These are phyloP conservation scores for Eclectus roratus DNA, from an alignment of 2,113 vertebrate genomes.

Conservation along the genomic window DNA sequence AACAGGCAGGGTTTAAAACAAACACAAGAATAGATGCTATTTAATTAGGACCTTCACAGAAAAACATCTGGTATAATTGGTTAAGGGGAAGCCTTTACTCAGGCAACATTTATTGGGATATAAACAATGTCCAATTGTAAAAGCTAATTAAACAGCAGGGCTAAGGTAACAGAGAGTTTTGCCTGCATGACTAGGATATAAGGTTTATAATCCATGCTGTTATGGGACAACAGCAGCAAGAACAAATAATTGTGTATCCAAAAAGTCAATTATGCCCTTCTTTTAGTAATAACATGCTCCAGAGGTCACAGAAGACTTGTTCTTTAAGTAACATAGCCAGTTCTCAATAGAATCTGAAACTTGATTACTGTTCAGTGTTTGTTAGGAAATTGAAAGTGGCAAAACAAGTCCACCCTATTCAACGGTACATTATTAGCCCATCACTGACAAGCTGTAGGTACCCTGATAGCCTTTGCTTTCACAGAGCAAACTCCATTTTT, in stretches of 20 bases:
- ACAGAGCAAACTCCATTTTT: background rate
- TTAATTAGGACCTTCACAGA: constrained; percentile 45
- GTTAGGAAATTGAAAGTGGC: background rate
- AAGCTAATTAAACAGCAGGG: constrained; percentile 45
- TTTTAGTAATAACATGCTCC: constrained; percentile 15
- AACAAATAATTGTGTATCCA: constrained; percentile 20
- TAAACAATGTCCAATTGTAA: constrained; percentile 55
- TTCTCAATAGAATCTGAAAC: background rate
- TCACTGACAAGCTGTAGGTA: background rate
- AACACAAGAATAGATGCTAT: background rate
- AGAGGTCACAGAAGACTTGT: constrained; percentile 20
- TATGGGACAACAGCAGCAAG: background rate
- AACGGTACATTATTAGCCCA: background rate
- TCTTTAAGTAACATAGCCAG: background rate
- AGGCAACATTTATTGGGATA: constrained; percentile 31
- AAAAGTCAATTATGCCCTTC: constrained; percentile 30
- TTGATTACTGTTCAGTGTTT: background rate
- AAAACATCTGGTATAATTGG: constrained; percentile 41
- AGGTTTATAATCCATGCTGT: constrained; percentile 42
- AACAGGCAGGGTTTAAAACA: background rate
- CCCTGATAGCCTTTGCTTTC: background rate
- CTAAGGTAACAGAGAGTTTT: constrained; percentile 39
- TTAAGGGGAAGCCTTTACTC: constrained; percentile 33
- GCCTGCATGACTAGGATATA: constrained; percentile 9
- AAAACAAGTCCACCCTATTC: background rate